Evolutionary conservation across 2,888 invertebrate species (phyloP).

Genomic region (Drosophila leonis): DNA sequence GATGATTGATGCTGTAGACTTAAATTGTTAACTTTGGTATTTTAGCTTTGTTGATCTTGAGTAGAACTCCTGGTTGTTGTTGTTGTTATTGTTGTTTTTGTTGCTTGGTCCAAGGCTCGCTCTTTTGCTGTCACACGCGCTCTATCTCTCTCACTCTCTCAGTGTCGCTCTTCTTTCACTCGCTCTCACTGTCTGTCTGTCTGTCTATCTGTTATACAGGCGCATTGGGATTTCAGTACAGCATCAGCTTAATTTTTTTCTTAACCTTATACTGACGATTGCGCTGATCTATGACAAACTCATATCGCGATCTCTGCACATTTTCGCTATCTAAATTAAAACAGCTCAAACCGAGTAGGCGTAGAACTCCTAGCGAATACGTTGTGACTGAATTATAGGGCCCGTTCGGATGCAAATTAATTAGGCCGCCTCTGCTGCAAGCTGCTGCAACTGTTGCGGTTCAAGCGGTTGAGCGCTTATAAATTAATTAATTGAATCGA

Average conservation of each 20-base stretch:
- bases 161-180: no score
- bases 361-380: constrained; percentile 85
- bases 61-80: constrained; percentile 29
- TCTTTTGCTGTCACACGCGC: constrained; percentile 10
- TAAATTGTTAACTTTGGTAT: constrained; percentile 76
- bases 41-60: constrained; percentile 53
- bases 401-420: constrained; percentile 65
- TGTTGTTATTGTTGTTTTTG: constrained; percentile 26
- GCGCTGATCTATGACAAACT: constrained; percentile 85
- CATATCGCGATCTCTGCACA: constrained; percentile 87
- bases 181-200: neutral
- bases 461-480: constrained; percentile 13
- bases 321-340: constrained; percentile 85
- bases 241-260: constrained; percentile 85
- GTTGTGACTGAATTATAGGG: constrained; percentile 84
- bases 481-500: neutral
- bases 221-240: constrained; percentile 17
- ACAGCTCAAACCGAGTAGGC: constrained; percentile 84
- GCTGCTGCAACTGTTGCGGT: constrained; percentile 56
- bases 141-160: constrained; percentile 8
- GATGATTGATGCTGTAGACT: constrained; percentile 42
- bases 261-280: constrained; percentile 85
- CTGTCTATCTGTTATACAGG: constrained; percentile 18
- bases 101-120: constrained; percentile 50
- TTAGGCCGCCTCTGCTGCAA: constrained; percentile 57